Conservation (phyloP, 2,113 vertebrate genomes). For the Brachyistius frenatus region DNA sequence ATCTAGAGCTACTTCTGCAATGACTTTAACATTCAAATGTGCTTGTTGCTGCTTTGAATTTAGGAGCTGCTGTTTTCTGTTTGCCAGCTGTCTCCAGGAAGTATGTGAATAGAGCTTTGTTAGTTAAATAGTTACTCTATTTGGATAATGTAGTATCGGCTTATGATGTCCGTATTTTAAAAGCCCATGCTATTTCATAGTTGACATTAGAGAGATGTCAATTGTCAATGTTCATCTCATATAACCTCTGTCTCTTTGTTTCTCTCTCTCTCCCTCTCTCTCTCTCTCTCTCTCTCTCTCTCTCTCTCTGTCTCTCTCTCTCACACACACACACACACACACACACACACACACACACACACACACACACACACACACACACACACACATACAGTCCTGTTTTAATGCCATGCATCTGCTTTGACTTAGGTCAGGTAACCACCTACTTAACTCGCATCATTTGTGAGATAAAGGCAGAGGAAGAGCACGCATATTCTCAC, state of each 20-base stretch:
- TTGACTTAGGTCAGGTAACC: constrained; percentile 28
- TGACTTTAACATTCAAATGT: no score
- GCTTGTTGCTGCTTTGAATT: no score
- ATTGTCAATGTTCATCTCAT: background rate
- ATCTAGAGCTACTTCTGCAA: no score
- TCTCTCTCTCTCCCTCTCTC: background rate
- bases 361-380: background rate
- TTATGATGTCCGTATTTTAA: background rate
- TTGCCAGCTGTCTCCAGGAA: background rate
- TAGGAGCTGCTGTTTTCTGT: background rate
- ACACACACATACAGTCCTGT: background rate
- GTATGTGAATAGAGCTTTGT: background rate
- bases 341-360: no score
- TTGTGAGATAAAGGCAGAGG: background rate
- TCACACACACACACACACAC: no score
- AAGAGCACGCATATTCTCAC: background rate
- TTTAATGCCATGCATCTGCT: constrained; percentile 28
- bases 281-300: background rate
- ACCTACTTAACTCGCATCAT: constrained; percentile 24
- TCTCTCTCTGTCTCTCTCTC: background rate
- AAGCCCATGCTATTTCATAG: no score
- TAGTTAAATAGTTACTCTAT: background rate
- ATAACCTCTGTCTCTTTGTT: background rate
- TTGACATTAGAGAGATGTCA: no score
- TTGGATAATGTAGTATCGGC: background rate